Percentiles rank a stretch among this genome's conserved stretches.
Evolutionary conservation across 2,888 invertebrate genomes (phyloP).

Genomic region (Hirtodrosophila histrioides): DNA sequence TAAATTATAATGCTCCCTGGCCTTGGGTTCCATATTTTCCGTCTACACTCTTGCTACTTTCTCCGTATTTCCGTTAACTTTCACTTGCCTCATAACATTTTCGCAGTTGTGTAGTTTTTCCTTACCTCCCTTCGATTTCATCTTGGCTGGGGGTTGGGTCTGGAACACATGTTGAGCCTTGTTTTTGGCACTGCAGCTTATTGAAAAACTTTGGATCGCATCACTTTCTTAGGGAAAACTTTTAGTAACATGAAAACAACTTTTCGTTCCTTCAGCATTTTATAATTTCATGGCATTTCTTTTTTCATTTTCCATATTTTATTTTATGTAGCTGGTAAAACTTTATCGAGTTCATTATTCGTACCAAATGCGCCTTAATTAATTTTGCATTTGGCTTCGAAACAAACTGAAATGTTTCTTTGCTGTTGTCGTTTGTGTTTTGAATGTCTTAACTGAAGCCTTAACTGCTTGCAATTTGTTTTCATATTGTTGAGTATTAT

Average conservation of each 20-base stretch:
- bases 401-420: constrained; percentile 32
- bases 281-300: constrained; percentile 43
- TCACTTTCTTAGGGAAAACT: constrained; percentile 32
- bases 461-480: constrained; percentile 21
- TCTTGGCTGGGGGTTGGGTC: constrained; percentile 4
- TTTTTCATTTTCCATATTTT: constrained; percentile 34
- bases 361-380: constrained; percentile 38
- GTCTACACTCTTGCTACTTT: not conserved
- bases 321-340: constrained; percentile 43
- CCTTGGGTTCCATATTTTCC: constrained; percentile 59
- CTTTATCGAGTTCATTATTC: constrained; percentile 52
- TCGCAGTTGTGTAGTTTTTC: constrained; percentile 35
- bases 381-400: constrained; percentile 37
- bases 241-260: constrained; percentile 44
- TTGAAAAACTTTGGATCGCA: constrained; percentile 52
- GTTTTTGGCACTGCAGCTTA: constrained; percentile 50
- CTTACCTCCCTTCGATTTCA: not conserved
- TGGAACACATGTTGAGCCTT: constrained; percentile 51
- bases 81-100: constrained; percentile 32
- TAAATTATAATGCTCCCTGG: constrained; percentile 66
- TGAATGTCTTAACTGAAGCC: constrained; percentile 15
- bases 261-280: constrained; percentile 30
- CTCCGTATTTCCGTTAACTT: constrained; percentile 12
- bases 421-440: constrained; percentile 20
- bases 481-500: constrained; percentile 8